These are phyloP conservation scores for Brachionus calyciflorus DNA, from an alignment of 1,140 invertebrate genomes.

Conservation along the genomic window DNA sequence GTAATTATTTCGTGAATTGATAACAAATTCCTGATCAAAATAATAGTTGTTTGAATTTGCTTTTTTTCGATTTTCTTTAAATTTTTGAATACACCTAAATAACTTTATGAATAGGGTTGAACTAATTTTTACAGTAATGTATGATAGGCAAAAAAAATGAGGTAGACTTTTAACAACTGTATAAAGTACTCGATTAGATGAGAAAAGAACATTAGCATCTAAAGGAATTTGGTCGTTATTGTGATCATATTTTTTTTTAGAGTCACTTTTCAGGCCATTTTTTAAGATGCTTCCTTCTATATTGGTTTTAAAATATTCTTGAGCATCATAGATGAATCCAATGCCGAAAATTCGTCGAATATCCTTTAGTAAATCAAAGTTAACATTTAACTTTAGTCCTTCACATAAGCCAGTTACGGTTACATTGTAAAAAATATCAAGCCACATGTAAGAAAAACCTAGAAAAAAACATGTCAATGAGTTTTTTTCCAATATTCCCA, in stretches of 20 bases:
- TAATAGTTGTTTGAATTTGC: neutral
- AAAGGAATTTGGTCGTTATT: no score
- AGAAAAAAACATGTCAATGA: neutral
- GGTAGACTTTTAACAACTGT: slow-evolving; percentile 27
- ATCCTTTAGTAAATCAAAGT: slow-evolving; percentile 9
- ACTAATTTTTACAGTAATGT: neutral
- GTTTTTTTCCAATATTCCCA: slow-evolving; percentile 29
- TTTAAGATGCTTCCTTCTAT: slow-evolving; percentile 11
- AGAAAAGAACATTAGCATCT: slow-evolving; percentile 27
- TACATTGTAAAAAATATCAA: slow-evolving; percentile 26
- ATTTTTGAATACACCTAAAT: no score
- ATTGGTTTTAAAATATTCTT: slow-evolving; percentile 1
- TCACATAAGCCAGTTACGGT: slow-evolving; percentile 27
- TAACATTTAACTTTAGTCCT: slow-evolving; percentile 26
- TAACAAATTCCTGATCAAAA: neutral
- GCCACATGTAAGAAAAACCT: slow-evolving; percentile 38
- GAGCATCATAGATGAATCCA: slow-evolving; percentile 10
- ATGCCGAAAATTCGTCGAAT: slow-evolving; percentile 17
- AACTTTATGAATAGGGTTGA: no score
- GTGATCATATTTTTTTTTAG: neutral
- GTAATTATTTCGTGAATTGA: neutral
- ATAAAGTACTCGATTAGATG: neutral
- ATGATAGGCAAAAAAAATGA: slow-evolving; percentile 38
- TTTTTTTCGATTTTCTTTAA: neutral
- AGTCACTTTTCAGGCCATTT: slow-evolving; percentile 18